phyloP scores from a whole-genome alignment of 2,113 vertebrate genomes.

The Heterotilapia buettikoferi region DNA sequence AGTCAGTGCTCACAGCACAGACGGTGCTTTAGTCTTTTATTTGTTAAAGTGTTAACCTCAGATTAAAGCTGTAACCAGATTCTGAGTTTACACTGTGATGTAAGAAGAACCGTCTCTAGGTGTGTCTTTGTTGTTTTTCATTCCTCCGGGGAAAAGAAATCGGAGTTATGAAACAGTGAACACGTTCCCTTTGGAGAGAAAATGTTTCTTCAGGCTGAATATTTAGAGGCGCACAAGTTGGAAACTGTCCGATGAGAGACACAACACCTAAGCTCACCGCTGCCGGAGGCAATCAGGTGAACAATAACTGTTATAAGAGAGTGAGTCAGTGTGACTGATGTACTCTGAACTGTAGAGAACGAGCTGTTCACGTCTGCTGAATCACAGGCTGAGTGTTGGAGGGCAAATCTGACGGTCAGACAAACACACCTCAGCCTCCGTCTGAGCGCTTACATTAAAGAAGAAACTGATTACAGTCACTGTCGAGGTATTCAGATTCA shows the following conservation, averaged over 20 bases:
- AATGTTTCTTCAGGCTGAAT: neutral
- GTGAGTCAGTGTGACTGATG: neutral
- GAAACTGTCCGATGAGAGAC: neutral
- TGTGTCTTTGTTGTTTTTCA: neutral
- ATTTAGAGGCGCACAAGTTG: neutral
- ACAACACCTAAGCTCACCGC: neutral
- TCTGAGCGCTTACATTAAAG: neutral
- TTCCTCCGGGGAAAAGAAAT: neutral
- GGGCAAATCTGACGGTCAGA: neutral
- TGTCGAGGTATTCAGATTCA: neutral
- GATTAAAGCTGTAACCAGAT: neutral
- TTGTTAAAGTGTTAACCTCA: neutral
- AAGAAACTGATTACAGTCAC: neutral
- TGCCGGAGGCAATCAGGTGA: neutral
- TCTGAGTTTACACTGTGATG: neutral
- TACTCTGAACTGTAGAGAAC: neutral
- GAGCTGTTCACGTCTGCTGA: neutral
- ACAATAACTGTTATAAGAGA: neutral
- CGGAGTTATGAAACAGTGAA: neutral
- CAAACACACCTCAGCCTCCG: neutral
- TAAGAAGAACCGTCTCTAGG: neutral
- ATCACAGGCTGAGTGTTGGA: neutral
- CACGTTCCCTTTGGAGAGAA: neutral
- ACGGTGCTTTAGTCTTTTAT: neutral
- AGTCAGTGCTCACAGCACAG: neutral